Evolutionary conservation across 1,140 invertebrate species (phyloP), one percentile per base, ranked within the genome.

Genomic region (Drosophila melanica): DNA sequence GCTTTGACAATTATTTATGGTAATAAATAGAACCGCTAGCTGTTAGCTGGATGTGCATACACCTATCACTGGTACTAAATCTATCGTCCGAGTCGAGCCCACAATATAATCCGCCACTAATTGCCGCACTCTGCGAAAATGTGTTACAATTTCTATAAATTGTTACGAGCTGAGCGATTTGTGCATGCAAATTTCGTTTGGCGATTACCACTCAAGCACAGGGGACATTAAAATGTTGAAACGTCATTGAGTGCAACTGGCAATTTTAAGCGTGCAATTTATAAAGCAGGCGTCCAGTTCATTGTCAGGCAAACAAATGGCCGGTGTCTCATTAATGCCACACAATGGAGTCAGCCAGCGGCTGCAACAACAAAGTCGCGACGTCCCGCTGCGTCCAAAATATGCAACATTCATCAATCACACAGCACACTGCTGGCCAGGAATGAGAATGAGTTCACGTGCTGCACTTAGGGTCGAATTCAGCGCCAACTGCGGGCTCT

Each of bases 1-100:
- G 57, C 84, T 81, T 89, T 89, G 85, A 89, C 85, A 89, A 89
- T 87, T 87, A 87, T 89, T 89, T 89, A 89, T 89, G 84, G 85
- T 84, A 89, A 89, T 89, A 89, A 89, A 89, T 75, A 87, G 84
- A 89, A 79, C 68, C 84, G 84, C 79, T 69, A 77, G 69, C 68
- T 54, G 51, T 27, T 27, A 18, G 47, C 16, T 69, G 41, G 41
- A 58, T 58, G 55, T 27, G 12, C 27, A 35, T 35, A 18, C 14
- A 53, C 50, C 30, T 58, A 69, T 62, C 53, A 41, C 27, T 45
- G 67, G 44, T 55, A 63, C 66, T 71, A 85, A 69, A 73, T 81
- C 70, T 77, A 51, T 5, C 67, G 33, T 42, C 37, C 42, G 48
- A 64, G 42, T 45, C 51, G 42, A 65, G 58, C 65, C 78, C 78